phyloP scores from a whole-genome alignment of 2,797 vertebrate species.

The Anomalospiza imberbis region DNA sequence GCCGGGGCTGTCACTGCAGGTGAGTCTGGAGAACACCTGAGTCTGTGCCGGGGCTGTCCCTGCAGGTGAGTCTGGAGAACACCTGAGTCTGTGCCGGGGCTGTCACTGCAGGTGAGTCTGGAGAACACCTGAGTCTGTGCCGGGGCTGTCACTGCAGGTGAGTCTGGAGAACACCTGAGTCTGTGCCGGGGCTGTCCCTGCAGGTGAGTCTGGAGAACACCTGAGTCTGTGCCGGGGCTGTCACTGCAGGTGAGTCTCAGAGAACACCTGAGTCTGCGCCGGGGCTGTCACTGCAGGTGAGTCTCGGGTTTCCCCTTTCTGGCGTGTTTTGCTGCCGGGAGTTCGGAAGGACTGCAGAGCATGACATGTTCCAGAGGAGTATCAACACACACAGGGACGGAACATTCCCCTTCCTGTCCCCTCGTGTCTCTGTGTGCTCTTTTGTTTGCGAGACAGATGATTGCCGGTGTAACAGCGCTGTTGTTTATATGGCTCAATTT shows the following conservation, averaged over 20 bases:
- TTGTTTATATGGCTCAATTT: neutral
- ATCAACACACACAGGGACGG: neutral
- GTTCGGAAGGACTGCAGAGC: neutral
- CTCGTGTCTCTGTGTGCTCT: neutral
- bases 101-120: neutral
- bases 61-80: neutral
- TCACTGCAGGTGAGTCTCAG: neutral
- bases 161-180: neutral
- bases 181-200: neutral
- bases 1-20: neutral
- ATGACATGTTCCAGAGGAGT: neutral
- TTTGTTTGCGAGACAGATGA: neutral
- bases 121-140: too few relatives aligned
- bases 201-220: neutral
- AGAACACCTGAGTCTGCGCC: neutral
- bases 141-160: too few relatives aligned
- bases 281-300: neutral
- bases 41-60: rapidly evolving
- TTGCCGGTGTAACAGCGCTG: neutral
- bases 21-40: neutral
- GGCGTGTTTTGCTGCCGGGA: neutral
- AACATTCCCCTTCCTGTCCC: neutral
- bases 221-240: neutral
- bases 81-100: rapidly evolving
- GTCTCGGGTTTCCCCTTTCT: neutral